phyloP scores from a whole-genome alignment of 2,888 invertebrate species.

The Ptychoptera contaminata region DNA sequence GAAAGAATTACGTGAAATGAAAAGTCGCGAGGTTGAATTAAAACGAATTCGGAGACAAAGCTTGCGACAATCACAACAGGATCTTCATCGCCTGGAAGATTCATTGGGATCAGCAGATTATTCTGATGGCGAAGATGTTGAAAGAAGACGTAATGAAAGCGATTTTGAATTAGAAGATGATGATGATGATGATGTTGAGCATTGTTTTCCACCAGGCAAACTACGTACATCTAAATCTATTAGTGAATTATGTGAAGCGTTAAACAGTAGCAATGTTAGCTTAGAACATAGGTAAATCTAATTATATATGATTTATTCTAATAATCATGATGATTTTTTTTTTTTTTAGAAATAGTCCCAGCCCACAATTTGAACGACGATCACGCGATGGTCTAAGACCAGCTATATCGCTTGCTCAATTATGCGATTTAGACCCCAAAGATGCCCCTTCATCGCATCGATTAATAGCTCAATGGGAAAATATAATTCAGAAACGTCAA shows the following conservation, averaged over 20 bases:
- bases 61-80: constrained; percentile 41
- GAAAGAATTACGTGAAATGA: constrained; percentile 71
- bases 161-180: constrained; percentile 36
- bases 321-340: constrained; percentile 1
- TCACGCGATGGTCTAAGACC: constrained; percentile 38
- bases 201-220: constrained; percentile 41
- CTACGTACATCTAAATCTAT: constrained; percentile 49
- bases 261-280: constrained; percentile 19
- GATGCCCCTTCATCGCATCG: constrained; percentile 53
- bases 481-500: constrained; percentile 39
- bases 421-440: constrained; percentile 48
- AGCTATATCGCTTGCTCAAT: constrained; percentile 49
- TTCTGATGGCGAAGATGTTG: background rate
- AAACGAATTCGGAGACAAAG: constrained; percentile 48
- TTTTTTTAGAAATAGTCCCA: constrained; percentile 19
- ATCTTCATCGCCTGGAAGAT: background rate
- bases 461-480: constrained; percentile 70
- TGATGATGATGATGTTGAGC: constrained; percentile 41
- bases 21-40: constrained; percentile 62
- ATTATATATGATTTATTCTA: background rate
- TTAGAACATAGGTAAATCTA: too few species aligned
- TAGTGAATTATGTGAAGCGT: constrained; percentile 46
- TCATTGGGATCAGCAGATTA: background rate
- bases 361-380: constrained; percentile 17
- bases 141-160: background rate